phyloP scores from a whole-genome alignment of 2,113 vertebrate genomes.

The Alligator mississippiensis region DNA sequence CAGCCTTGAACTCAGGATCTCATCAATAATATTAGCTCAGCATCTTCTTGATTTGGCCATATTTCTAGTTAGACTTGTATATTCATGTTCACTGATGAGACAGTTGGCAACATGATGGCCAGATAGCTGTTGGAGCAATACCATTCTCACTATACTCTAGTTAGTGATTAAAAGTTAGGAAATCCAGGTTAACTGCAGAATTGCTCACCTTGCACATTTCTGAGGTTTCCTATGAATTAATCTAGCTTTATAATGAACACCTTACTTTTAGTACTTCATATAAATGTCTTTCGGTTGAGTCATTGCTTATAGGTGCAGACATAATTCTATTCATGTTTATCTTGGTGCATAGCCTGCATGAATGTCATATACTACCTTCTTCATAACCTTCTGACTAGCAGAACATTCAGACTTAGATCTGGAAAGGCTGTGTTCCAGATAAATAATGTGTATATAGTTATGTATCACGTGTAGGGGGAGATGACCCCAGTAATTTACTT shows the following conservation, averaged over 20 bases:
- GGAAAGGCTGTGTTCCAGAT: background rate
- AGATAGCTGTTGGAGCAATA: background rate
- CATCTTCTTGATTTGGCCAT: background rate
- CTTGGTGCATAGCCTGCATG: background rate
- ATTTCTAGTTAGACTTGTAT: background rate
- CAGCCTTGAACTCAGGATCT: too few species aligned
- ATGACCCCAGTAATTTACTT: background rate
- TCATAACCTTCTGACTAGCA: background rate
- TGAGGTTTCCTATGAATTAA: conserved; percentile 7
- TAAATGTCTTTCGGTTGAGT: conserved; percentile 36
- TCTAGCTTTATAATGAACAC: background rate
- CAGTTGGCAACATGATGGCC: background rate
- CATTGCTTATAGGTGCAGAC: conserved; percentile 29
- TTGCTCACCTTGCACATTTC: conserved; percentile 53
- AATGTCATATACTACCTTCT: background rate
- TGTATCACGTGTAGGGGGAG: background rate
- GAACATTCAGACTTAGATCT: background rate
- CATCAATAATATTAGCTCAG: too few species aligned
- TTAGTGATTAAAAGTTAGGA: conserved; percentile 29
- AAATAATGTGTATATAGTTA: background rate
- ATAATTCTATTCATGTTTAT: conserved; percentile 16
- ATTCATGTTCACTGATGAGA: background rate
- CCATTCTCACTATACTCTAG: conserved; percentile 34
- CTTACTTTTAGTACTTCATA: conserved; percentile 25
- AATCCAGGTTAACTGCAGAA: conserved; percentile 41